These are phyloP conservation scores for Haemorhous mexicanus DNA, from an alignment of 2,113 vertebrate genomes.

Conservation along the genomic window DNA sequence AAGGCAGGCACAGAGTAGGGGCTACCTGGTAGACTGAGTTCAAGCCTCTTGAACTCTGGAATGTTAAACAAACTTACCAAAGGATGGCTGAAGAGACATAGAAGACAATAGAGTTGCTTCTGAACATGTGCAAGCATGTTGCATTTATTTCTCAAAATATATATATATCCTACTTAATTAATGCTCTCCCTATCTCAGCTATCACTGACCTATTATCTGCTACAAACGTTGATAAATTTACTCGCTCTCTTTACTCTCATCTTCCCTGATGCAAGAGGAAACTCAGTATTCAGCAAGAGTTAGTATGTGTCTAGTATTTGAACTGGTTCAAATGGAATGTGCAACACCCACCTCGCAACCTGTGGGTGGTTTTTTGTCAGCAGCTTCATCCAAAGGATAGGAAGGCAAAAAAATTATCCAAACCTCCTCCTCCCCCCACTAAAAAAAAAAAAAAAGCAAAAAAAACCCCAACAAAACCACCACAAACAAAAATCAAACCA, in stretches of 20 bases:
- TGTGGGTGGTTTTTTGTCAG: neutral
- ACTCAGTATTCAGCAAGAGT: neutral
- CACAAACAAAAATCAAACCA: neutral
- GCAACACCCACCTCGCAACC: neutral
- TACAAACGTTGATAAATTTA: neutral
- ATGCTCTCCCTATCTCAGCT: neutral
- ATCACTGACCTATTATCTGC: neutral
- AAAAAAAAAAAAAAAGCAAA: neutral
- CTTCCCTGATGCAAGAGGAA: neutral
- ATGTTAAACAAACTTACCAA: neutral
- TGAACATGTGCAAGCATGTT: neutral
- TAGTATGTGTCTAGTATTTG: neutral
- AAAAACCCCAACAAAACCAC: neutral
- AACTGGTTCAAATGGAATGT: neutral
- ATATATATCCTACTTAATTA: neutral
- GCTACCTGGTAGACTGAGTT: neutral
- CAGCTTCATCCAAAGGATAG: neutral
- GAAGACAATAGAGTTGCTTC: neutral
- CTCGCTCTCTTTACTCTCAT: neutral
- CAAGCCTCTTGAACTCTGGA: neutral
- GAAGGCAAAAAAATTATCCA: neutral
- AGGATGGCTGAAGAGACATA: neutral
- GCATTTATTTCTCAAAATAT: neutral
- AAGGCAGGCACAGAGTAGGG: neutral
- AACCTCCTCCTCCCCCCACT: rapidly evolving